Base-by-base conservation (phyloP, 1,140 invertebrate genomes). In the Drosophila melanica region DNA sequence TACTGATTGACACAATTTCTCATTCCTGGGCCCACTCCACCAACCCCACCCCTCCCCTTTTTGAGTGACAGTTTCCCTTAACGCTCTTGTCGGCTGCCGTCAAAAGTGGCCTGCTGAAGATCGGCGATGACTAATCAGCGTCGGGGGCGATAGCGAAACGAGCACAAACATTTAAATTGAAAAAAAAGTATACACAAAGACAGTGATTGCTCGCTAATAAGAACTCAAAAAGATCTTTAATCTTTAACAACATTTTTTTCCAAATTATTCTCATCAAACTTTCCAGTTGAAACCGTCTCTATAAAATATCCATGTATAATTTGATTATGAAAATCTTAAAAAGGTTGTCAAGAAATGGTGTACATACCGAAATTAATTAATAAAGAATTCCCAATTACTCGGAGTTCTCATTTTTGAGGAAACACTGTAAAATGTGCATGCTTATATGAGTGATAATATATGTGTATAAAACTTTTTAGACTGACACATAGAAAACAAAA, bases 21-120 rank as follows among this genome's bases (percentile, higher is more conserved):
- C 5, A 42, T 35, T 35, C 27, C 27, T 27, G 6, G 27, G 27
- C 27, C 27, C 27, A 27, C 23, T 41, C 23, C 45, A 33, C 12
- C 7, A 9, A 7, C 12, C 16, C 35, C 39, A 41, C 20, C 18
- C 35, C 42, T n/a, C n/a, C 30, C 30, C 10, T 23, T 57, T 60
- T 70, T 79, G 65, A 84, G 27, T 84, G 79, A 79, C 80, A 84
- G 66, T 51, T 84, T 82, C 57, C 63, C 47, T 30, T 53, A 33
- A 66, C 53, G 54, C 42, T 57, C 63, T 20, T 8, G 42, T 23
- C 33, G 47, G 33, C 60, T 63, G 79, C 59, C 80, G 79, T 9
- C 55, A 18, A 47, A 82, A 81, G 75, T 84, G 62, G 79, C 79
- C 64, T 39, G 59, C 55, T 60, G 60, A 39, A 42, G 30, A 51